phyloP scores from a whole-genome alignment of 1,140 invertebrate species.

The Trichomalopsis sarcophagae region DNA sequence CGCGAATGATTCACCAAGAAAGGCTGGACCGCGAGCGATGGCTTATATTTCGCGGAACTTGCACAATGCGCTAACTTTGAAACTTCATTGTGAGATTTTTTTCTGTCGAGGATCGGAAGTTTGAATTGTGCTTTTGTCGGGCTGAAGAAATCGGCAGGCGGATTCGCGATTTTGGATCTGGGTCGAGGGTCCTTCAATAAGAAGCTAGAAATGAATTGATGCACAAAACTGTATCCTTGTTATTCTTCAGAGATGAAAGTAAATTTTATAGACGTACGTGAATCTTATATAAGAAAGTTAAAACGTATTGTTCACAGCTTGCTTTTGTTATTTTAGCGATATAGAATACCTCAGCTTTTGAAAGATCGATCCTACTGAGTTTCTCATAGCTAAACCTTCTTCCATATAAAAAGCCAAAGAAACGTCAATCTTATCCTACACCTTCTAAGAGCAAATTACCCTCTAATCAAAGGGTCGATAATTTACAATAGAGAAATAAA shows the following conservation, averaged over 20 bases:
- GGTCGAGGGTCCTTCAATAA: not conserved
- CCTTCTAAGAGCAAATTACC: not conserved
- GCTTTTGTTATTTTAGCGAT: not conserved
- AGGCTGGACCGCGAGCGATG: not conserved
- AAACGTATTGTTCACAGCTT: too few species aligned
- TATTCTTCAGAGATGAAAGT: too few species aligned
- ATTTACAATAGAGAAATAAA: not conserved
- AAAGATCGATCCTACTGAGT: too few species aligned
- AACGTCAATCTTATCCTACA: not conserved
- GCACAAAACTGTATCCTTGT: not conserved
- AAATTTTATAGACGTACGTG: too few species aligned
- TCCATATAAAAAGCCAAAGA: not conserved
- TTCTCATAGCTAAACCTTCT: too few species aligned
- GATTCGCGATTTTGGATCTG: not conserved
- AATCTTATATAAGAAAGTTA: too few species aligned
- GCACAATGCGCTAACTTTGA: not conserved
- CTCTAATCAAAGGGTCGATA: not conserved
- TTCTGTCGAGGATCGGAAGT: not conserved
- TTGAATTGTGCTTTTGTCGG: not conserved
- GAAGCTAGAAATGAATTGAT: not conserved
- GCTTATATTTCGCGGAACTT: slow-evolving; percentile 6
- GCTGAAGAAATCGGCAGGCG: not conserved
- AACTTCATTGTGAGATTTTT: not conserved
- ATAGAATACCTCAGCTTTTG: not conserved
- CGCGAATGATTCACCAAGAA: not conserved